Evolutionary conservation across 2,888 invertebrate species (phyloP), one percentile per base, ranked within the genome.

Genomic region (Cabera pusaria): DNA sequence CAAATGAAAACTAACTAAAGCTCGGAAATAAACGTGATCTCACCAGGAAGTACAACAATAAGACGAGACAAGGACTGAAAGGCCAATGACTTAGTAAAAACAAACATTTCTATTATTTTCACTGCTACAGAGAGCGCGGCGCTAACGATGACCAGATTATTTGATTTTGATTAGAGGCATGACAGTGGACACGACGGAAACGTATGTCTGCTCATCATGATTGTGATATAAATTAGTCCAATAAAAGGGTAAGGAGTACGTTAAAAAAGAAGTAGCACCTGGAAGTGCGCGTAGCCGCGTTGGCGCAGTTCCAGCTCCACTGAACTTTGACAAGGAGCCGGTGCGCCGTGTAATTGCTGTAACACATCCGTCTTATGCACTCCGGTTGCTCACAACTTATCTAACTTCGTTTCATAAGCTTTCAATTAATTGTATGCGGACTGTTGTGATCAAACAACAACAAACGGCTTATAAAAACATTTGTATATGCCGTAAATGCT

Each of bases 281-380:
- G 82, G 82, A 83, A 85, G 82, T 78, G 67, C 62, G 59, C 64
- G 59, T 70, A 77, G 74, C 73, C 73, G 72, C 66, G 53, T 84
- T 86, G 87, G 87, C 86, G 51, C 49, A 47, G 40, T 64, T 84
- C 86, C 86, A 87, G 85, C 71, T 77, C 86, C 56, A 87, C 80
- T 87, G 85, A 87, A 86, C 87, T 87, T 86, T 87, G 84, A 83
- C 83, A 82, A 81, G 64, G 63, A 66, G 64, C 61, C 62, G 59
- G 55, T 60, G 61, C 66, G 26, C 33, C 38, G 64, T 68, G 66
- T 75, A 76, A 76, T 76, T 71, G 64, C 72, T 56, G 60, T 60
- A 59, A 63, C 62, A 59, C 64, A 64, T 65, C 64, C 63, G 59
- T 64, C 59, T 61, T 50, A 55, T 47, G 49, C 50, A 53, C 56